Conservation (phyloP, 2,113 vertebrate species). For the Laticauda laticaudata region DNA sequence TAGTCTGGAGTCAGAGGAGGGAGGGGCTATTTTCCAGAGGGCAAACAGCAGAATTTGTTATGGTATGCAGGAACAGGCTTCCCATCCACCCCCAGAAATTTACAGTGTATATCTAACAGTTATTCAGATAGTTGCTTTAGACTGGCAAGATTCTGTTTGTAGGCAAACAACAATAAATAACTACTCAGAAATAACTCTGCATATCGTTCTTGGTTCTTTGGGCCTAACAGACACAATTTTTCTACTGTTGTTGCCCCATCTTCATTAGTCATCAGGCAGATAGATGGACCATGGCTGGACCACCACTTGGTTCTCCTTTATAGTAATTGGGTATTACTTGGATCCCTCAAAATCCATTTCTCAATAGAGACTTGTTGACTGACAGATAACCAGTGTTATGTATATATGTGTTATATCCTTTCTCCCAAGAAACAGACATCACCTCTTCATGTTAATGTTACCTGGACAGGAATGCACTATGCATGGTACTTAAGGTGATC, state of each 20-base stretch:
- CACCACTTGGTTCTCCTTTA: background rate
- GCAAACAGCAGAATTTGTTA: background rate
- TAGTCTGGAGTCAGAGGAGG: background rate
- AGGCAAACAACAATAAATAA: background rate
- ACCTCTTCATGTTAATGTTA: background rate
- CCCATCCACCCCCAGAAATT: background rate
- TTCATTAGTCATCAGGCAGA: background rate
- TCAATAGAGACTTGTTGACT: background rate
- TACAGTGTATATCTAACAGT: background rate
- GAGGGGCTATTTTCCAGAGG: background rate
- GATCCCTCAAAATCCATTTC: background rate
- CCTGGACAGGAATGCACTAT: background rate
- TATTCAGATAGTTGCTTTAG: background rate
- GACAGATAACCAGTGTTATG: background rate
- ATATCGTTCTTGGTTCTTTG: background rate
- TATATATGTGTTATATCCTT: background rate
- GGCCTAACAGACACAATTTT: background rate
- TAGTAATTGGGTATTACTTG: background rate
- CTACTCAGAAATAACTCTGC: background rate
- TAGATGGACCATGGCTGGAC: background rate
- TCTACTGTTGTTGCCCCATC: background rate
- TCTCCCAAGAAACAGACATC: background rate
- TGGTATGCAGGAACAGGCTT: background rate
- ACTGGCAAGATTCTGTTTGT: background rate
- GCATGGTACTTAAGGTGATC: no score